Conservation (phyloP, 2,888 invertebrate genomes). For the Cosmorhoe ocellata region DNA sequence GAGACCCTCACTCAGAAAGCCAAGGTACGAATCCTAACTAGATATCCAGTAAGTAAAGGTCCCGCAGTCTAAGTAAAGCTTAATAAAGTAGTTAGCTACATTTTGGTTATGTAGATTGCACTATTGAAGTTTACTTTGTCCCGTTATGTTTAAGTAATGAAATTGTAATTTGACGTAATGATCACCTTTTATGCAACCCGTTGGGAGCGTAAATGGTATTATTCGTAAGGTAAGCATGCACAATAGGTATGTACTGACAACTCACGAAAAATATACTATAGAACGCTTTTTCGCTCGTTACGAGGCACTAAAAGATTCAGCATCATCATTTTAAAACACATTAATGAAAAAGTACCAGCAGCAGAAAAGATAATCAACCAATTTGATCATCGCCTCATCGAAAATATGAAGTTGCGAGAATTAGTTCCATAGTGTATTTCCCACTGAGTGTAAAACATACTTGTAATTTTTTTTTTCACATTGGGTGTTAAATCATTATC, state of each 20-base stretch:
- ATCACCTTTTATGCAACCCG: slow-evolving; percentile 81
- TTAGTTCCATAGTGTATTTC: slow-evolving; percentile 17
- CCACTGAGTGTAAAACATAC: slow-evolving; percentile 24
- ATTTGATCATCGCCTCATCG: too few relatives aligned
- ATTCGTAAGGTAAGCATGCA: slow-evolving; percentile 81
- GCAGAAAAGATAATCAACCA: too few relatives aligned
- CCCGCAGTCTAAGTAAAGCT: slow-evolving; percentile 54
- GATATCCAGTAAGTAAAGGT: slow-evolving; percentile 7
- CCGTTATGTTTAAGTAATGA: slow-evolving; percentile 73
- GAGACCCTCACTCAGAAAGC: slow-evolving; percentile 92
- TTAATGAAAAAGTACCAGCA: too few relatives aligned
- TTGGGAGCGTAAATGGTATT: slow-evolving; percentile 80
- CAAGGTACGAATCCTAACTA: slow-evolving; percentile 83
- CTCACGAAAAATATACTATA: slow-evolving; percentile 18
- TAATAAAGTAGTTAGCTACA: slow-evolving; percentile 74
- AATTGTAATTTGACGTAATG: slow-evolving; percentile 76
- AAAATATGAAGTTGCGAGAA: not conserved
- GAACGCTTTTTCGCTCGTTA: not conserved
- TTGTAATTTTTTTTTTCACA: slow-evolving; percentile 32
- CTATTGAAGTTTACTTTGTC: slow-evolving; percentile 72
- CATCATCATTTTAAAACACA: too few relatives aligned
- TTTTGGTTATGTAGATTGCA: slow-evolving; percentile 77
- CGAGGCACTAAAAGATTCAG: too few relatives aligned
- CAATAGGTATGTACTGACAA: slow-evolving; percentile 63
- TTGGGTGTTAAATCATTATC: slow-evolving; percentile 33